Evolutionary conservation across 2,797 vertebrate species (phyloP).

Genomic region (Sebastiscus albofasciatus): DNA sequence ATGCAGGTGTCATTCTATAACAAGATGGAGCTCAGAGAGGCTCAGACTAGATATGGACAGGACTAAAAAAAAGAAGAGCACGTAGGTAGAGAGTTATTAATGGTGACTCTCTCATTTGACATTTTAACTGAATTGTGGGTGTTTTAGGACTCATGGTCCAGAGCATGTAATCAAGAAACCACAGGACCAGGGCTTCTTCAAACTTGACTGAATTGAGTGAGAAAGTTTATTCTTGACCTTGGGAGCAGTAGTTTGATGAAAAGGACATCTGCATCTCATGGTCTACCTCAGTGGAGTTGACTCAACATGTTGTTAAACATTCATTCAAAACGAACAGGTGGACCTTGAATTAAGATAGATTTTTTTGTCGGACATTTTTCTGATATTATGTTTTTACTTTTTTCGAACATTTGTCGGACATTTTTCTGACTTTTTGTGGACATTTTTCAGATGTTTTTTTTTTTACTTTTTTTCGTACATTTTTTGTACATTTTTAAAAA

Average conservation of each 20-base stretch:
- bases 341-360: not conserved
- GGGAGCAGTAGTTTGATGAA: too few relatives aligned
- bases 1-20: slow-evolving; percentile 51
- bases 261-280: not conserved
- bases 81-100: not conserved
- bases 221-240: not conserved
- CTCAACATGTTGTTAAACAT: not conserved
- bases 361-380: too few relatives aligned
- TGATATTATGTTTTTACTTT: too few relatives aligned
- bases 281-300: not conserved
- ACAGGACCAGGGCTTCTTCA: not conserved
- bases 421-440: too few relatives aligned
- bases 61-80: not conserved
- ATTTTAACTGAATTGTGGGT: too few relatives aligned
- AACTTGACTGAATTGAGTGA: not conserved
- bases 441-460: too few relatives aligned
- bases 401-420: too few relatives aligned
- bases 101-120: not conserved
- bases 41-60: not conserved
- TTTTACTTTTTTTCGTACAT: too few relatives aligned
- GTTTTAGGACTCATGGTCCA: not conserved
- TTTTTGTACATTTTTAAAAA: too few relatives aligned
- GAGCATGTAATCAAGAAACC: not conserved
- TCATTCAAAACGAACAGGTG: not conserved
- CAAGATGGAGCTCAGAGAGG: not conserved